Percentiles rank a stretch among this genome's conserved stretches.
Evolutionary conservation across 2,888 invertebrate species (phyloP).

Genomic region (Crocallis elinguaria): DNA sequence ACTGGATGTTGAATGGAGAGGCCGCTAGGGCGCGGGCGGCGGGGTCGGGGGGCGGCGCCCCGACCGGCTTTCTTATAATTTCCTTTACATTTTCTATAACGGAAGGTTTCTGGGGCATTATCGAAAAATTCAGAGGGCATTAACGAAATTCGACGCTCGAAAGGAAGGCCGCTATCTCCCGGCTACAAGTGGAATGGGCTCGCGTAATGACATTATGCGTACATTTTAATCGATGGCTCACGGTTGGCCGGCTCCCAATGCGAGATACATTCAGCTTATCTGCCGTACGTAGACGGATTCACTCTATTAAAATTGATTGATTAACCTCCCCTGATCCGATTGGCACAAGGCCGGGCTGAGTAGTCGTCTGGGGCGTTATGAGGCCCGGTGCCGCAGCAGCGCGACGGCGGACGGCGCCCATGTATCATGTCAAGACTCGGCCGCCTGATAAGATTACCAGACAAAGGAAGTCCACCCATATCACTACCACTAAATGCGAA

Average conservation of each 20-base stretch:
- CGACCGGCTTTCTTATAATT: conserved; percentile 50
- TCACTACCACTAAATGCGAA: conserved; percentile 80
- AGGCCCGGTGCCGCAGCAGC: conserved; percentile 27
- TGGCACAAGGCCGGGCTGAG: conserved; percentile 17
- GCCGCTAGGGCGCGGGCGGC: conserved; percentile 13
- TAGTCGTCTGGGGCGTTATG: neutral
- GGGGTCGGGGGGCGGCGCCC: conserved; percentile 5
- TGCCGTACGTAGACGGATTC: conserved; percentile 49
- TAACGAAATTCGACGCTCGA: conserved; percentile 57
- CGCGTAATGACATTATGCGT: conserved; percentile 70
- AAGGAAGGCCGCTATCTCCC: conserved; percentile 56
- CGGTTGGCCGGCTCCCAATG: conserved; percentile 63
- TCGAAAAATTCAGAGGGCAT: conserved; percentile 58
- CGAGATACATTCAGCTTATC: conserved; percentile 56
- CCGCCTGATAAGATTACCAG: conserved; percentile 82
- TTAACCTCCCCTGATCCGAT: conserved; percentile 44
- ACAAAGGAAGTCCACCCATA: conserved; percentile 84
- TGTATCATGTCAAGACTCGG: conserved; percentile 80
- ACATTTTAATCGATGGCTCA: conserved; percentile 71
- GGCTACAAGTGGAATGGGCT: conserved; percentile 54
- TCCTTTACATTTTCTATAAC: conserved; percentile 54
- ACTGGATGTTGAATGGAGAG: conserved; percentile 40
- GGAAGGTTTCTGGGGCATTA: conserved; percentile 54
- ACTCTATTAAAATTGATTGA: conserved; percentile 61
- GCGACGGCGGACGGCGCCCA: conserved; percentile 66